phyloP scores from a whole-genome alignment of 2,113 vertebrate genomes.

The Thermophis baileyi region DNA sequence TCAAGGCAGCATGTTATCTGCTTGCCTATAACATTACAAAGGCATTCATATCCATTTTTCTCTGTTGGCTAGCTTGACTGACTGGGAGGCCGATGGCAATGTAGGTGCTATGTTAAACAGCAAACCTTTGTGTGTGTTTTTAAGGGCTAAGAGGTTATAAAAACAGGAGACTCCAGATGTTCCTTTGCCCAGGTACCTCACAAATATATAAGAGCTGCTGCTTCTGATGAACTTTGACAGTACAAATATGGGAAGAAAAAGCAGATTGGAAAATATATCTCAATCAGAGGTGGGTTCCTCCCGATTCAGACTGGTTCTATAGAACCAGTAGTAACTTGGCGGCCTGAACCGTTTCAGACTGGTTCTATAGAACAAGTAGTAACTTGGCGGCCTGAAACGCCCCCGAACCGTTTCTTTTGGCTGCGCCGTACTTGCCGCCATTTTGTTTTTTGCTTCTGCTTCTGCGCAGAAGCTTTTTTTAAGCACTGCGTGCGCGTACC shows the following conservation, averaged over 20 bases:
- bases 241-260: neutral
- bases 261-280: neutral
- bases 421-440: too few species aligned
- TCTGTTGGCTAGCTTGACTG: neutral
- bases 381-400: too few species aligned
- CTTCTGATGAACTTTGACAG: neutral
- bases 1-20: neutral
- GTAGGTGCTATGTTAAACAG: neutral
- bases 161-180: neutral
- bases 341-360: too few species aligned
- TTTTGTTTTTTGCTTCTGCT: too few species aligned
- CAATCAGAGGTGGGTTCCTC: too few species aligned
- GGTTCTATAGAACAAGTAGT: too few species aligned
- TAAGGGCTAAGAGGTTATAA: neutral
- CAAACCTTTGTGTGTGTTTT: neutral
- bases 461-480: too few species aligned
- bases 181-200: neutral
- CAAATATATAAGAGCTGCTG: neutral
- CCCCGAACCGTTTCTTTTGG: too few species aligned
- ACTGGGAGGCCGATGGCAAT: neutral
- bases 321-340: too few species aligned
- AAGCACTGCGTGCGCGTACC: too few species aligned
- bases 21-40: neutral
- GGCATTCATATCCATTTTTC: neutral
- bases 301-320: too few species aligned